A percentile compares a stretch with the other conserved stretches of the same genome.
Evolutionary conservation across 2,888 invertebrate species (phyloP).

Genomic region (Chaetogeoica ovagalla): DNA sequence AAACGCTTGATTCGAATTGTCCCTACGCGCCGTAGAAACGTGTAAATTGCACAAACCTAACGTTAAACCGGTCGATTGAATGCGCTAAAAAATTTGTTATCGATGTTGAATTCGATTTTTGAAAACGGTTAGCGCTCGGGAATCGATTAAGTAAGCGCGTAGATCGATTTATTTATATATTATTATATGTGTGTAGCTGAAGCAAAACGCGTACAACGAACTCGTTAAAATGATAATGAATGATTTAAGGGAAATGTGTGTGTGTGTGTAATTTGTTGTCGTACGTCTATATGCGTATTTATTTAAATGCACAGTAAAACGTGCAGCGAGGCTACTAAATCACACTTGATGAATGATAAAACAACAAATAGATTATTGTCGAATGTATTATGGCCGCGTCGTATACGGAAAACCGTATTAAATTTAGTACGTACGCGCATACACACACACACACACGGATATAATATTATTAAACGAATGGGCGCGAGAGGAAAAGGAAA

Average conservation of each 20-base stretch:
- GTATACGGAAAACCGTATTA: not conserved
- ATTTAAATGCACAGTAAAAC: slow-evolving; percentile 12
- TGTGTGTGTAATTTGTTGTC: too few relatives aligned
- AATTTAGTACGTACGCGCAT: not conserved
- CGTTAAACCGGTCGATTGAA: too few relatives aligned
- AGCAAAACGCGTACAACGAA: not conserved
- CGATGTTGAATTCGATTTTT: too few relatives aligned
- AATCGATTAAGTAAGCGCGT: not conserved
- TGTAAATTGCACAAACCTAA: too few relatives aligned
- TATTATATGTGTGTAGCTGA: too few relatives aligned
- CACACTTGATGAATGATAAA: slow-evolving; percentile 32
- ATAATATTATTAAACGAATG: too few relatives aligned
- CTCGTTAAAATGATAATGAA: slow-evolving; percentile 13
- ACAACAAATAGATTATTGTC: slow-evolving; percentile 32
- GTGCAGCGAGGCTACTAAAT: slow-evolving; percentile 12
- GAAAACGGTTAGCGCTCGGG: not conserved
- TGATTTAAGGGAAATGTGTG: not conserved
- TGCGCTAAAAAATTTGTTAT: too few relatives aligned
- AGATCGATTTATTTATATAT: too few relatives aligned
- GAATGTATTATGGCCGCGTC: not conserved
- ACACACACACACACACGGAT: too few relatives aligned
- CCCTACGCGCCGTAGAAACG: too few relatives aligned
- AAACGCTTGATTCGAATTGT: too few relatives aligned
- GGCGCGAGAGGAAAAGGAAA: too few relatives aligned
- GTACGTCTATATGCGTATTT: not conserved